Base-by-base conservation (phyloP, 2,888 invertebrate species). In the Ophion ellenae region DNA sequence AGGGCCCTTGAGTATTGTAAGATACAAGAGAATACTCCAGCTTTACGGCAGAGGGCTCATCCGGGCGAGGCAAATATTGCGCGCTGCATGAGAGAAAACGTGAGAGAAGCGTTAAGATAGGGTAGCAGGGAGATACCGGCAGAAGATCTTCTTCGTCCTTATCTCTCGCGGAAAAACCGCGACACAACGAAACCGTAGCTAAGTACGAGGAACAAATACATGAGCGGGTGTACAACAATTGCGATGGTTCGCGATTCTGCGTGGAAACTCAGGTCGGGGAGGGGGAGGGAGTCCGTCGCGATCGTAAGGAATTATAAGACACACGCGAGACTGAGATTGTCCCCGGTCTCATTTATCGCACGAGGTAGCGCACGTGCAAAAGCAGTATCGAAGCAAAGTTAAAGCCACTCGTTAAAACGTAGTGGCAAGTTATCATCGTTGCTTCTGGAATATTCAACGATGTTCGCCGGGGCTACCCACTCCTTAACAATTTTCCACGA, bases 241-340 rank as follows among this genome's bases (percentile, higher is more conserved):
- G 53, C 17, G 53, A 40, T 7, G 40, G 9, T 9, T 40, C 9
- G 9, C 9, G 40, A 9, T 40, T 9, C 40, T 40, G 40, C 7
- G 7, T 9, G 40, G 40, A 40, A 40, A 40, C 40, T 40, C 5
- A 14, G 20, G 53, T 7, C 57, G 24, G 53, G 53, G 24, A 59
- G n/a, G 40, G 20, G 24, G 32, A 10, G 63, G 9, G 20, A 10
- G 14, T 59, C 66, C 75, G 40, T 67, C 71, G 40, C 59, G 73
- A 76, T 84, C 69, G 80, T 67, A 67, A 86, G 84, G 53, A 87
- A 89, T 91, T 90, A 91, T 90, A 90, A 90, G 90, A 86, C 90
- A 84, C 84, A 83, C 84, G 85, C 83, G 91, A 90, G 90, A 90
- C 89, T 87, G 79, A 81, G 74, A 57, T 75, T 86, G 84, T 90